Conservation (phyloP, 1,140 invertebrate genomes). For the Scaptomyza graminum region DNA sequence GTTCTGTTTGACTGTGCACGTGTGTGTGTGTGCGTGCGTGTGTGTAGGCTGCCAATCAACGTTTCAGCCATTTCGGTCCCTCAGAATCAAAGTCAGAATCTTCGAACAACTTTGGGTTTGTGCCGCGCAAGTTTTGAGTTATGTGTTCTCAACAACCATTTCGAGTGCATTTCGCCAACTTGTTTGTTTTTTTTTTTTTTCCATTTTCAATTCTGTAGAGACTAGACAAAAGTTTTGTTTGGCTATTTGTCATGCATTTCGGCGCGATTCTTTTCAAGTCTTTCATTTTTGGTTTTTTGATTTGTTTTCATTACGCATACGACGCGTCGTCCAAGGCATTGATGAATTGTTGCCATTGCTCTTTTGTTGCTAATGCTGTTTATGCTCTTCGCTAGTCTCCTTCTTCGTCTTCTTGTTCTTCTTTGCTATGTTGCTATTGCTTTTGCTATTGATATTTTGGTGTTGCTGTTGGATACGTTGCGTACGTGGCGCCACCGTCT, state of each 20-base stretch:
- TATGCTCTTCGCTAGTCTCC: slow-evolving; percentile 43
- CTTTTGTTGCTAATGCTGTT: not conserved
- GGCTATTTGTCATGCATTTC: not conserved
- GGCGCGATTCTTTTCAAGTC: not conserved
- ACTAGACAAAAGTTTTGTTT: not conserved
- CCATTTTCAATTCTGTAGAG: not conserved
- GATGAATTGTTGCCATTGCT: slow-evolving; percentile 72
- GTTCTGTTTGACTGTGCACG: slow-evolving; percentile 50
- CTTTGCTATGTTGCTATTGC: slow-evolving; percentile 13
- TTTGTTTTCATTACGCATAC: slow-evolving; percentile 68
- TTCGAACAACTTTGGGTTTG: slow-evolving; percentile 11
- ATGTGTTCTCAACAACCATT: not conserved
- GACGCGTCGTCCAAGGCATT: slow-evolving; percentile 64
- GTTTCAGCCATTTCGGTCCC: slow-evolving; percentile 54
- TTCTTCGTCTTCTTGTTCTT: slow-evolving; percentile 45
- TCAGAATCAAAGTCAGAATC: slow-evolving; percentile 1
- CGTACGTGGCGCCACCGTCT: slow-evolving; percentile 64
- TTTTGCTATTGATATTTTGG: no score
- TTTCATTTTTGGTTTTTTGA: not conserved
- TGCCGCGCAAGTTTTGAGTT: slow-evolving; percentile 7
- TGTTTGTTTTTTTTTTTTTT: not conserved
- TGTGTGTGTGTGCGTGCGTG: slow-evolving; percentile 9
- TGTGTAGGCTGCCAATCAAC: slow-evolving; percentile 58
- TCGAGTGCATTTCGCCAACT: slow-evolving; percentile 2
- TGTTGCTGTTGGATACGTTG: slow-evolving; percentile 19